Conservation (phyloP, 2,888 invertebrate species). For the Lycocerus yunnanus region DNA sequence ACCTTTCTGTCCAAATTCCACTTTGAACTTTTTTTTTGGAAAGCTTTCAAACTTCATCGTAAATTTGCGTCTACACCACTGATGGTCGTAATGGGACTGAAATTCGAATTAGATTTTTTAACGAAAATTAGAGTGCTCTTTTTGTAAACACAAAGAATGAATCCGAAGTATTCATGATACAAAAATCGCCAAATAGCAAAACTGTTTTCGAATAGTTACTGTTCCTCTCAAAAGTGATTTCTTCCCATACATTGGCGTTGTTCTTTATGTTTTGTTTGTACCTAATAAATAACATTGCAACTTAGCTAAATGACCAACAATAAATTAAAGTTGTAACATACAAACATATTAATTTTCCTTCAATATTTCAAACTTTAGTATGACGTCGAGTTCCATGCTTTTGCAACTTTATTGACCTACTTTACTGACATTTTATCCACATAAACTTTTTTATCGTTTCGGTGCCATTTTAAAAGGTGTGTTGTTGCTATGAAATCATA, state of each 20-base stretch:
- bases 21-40: no score
- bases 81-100: no score
- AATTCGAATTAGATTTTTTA: no score
- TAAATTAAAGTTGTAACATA: neutral
- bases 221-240: neutral
- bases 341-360: neutral
- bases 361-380: neutral
- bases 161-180: no score
- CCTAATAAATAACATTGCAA: neutral
- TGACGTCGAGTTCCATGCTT: neutral
- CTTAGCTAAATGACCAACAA: neutral
- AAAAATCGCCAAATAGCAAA: no score
- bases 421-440: neutral
- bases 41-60: no score
- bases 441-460: neutral
- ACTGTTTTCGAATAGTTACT: no score
- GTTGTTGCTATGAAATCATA: neutral
- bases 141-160: no score
- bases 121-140: no score
- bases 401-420: neutral
- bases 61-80: no score
- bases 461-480: neutral
- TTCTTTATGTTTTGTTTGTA: neutral
- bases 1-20: no score
- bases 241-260: neutral